Evolutionary conservation across 2,888 invertebrate genomes (phyloP), one percentile per base, ranked within the genome.

Genomic region (Catocala nupta): DNA sequence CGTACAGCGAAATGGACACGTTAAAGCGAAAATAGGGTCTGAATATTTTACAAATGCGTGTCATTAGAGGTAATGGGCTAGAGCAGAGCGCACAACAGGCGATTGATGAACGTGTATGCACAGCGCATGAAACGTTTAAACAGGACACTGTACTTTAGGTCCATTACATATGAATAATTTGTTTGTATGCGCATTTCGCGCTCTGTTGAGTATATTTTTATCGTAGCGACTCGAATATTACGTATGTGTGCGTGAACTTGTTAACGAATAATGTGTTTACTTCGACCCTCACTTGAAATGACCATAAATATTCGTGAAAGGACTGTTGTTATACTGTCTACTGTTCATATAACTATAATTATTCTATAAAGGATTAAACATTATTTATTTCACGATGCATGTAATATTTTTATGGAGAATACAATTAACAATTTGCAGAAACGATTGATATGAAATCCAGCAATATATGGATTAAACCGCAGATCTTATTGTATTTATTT

Each of bases 81-180:
- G 53, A 53, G 47, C 44, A 39, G 8, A 16, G 12, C 1, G 33
- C 7, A 47, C 42, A 39, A 42, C 47, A 42, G 53, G 13, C 48
- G 39, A 55, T 55, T 55, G 55, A 55, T 55, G 55, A 47, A 47
- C 45, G 13, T 51, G 33, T 53, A 48, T 33, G 39, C 48, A 13
- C 4, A 53, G 53, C 13, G 11, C 42, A 45, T 53, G 5, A 57
- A 43, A 39, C 42, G 25, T 56, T 49, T 42, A 39, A 48, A 48
- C 47, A 55, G 47, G 16, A 55, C 25, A 10, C 55, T 55, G 54
- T 55, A 55, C 55, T 55, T 53, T 25, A 58, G 36, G 36, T 44
- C 45, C 36, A 57, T 45, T 58, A 11, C 16, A 7, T 45, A 8
- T 51, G 51, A 58, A 58, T 45, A 51, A 36, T 59, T 33, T 53